Base-by-base conservation (phyloP, 2,113 vertebrate genomes). In the Meles meles region DNA sequence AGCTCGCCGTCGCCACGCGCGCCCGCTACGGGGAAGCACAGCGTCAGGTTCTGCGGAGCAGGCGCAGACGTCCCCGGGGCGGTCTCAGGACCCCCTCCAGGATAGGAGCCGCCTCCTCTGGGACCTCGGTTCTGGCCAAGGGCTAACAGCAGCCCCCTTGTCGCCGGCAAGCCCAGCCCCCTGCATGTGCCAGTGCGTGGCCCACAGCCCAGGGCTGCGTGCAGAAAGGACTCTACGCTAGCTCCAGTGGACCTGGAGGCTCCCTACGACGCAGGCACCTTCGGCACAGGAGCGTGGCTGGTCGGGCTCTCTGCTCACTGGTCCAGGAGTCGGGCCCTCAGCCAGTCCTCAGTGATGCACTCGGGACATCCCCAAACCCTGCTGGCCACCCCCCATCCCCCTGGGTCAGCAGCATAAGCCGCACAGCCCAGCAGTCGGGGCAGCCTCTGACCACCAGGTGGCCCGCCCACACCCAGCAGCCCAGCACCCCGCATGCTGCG, bases 1-100 rank as follows among this genome's bases (percentile, higher is more conserved):
- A 99, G 98, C 92, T 99, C 99, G 0, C 99, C 99, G 0, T 99
- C 99, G 86, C 99, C 99, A 0, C 98, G 97, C 6, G 97, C 97
- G 21, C 98, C 99, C 97, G 98, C 99, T 99, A 97, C 90, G 98
- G 96, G 88, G 93, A 96, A 98, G 94, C 79, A 83, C 7, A 13
- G 59, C 34, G 59, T 4, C 27, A 12, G 10, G 29, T 5, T 2
- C 34, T 25, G 6, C n/a, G 15, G 29, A 42, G 2, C 14, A 2
- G 11, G 18, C 0, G 0, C 4, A 34, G 6, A 25, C 2, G 17
- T 29, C 5, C 20, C 25, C 57, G 7, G 14, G 71, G 57, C 18
- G 3, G 13, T 23, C 18, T 34, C 14, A 11, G 27, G 44, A 37
- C 14, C 63, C 63, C 63, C 34, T 67, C 63, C 29, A 0, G 63